Conservation (phyloP, 2,113 vertebrate species). For the Stegostoma tigrinum region DNA sequence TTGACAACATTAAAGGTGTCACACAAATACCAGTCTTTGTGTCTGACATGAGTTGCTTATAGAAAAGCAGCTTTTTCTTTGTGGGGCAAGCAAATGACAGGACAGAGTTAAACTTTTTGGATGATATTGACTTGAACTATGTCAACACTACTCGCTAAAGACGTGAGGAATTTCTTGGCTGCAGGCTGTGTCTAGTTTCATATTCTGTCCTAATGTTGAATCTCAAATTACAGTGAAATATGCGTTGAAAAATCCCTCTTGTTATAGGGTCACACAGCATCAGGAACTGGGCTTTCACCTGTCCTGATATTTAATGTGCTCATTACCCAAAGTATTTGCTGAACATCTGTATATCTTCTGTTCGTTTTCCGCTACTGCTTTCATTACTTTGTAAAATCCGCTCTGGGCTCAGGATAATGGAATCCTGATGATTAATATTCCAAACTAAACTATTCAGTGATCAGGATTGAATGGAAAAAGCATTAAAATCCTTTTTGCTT, state of each 20-base stretch:
- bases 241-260: neutral
- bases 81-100: neutral
- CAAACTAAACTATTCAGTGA: neutral
- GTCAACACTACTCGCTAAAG: neutral
- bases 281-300: neutral
- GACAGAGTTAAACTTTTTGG: neutral
- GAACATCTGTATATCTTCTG: neutral
- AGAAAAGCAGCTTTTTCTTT: neutral
- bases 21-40: neutral
- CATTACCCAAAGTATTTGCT: neutral
- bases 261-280: neutral
- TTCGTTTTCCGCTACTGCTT: neutral
- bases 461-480: neutral
- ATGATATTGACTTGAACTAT: neutral
- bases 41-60: neutral
- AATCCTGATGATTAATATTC: neutral
- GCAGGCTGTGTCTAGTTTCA: conserved; percentile 1
- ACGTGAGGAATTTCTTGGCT: neutral
- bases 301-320: neutral
- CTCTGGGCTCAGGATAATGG: neutral
- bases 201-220: neutral
- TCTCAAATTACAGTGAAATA: neutral
- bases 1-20: neutral
- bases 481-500: neutral
- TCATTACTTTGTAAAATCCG: neutral